phyloP scores from a whole-genome alignment of 2,113 vertebrate species.

The Thinocorus orbignyianus region DNA sequence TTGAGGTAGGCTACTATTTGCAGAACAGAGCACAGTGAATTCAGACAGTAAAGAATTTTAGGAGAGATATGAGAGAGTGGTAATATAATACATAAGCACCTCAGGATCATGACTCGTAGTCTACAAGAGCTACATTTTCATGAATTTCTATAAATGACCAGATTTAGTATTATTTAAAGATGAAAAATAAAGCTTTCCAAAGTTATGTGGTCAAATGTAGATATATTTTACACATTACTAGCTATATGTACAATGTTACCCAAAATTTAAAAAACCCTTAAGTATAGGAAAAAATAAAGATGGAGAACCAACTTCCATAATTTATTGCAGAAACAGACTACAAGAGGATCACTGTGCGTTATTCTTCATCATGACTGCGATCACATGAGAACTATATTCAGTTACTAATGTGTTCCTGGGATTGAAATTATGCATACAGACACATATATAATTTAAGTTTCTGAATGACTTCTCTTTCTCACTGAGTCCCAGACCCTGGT shows the following conservation, averaged over 20 bases:
- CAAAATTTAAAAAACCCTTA: not conserved
- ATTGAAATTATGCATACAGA: not conserved
- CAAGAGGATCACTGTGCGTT: not conserved
- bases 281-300: not conserved
- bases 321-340: not conserved
- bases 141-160: not conserved
- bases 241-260: not conserved
- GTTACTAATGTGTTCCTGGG: not conserved
- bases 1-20: not conserved
- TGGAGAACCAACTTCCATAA: not conserved
- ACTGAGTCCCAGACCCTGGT: not conserved
- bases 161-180: not conserved
- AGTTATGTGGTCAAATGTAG: not conserved
- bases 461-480: not conserved
- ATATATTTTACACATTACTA: not conserved
- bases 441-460: not conserved
- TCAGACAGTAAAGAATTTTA: conserved; percentile 22
- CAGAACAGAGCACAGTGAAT: not conserved
- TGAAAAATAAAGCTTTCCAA: not conserved
- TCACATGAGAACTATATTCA: not conserved
- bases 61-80: not conserved
- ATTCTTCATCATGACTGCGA: not conserved
- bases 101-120: not conserved
- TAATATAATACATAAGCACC: conserved; percentile 19
- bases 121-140: not conserved